Conservation (phyloP, 2,888 invertebrate species). For the Lissonota sp. region DNA sequence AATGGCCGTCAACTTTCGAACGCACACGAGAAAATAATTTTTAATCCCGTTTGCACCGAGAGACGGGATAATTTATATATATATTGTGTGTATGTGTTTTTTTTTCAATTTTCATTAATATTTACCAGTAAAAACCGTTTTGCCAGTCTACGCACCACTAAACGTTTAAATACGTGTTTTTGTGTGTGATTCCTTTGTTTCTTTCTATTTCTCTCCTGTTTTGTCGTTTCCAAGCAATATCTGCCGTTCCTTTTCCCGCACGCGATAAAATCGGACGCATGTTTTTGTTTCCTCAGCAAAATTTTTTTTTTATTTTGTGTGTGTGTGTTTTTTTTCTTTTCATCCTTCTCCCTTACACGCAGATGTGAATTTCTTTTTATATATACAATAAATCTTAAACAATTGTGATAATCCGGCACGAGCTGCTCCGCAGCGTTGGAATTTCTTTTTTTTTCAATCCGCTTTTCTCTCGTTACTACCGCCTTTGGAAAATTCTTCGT, state of each 20-base stretch:
- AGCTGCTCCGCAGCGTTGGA: constrained; percentile 46
- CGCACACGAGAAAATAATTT: constrained; percentile 30
- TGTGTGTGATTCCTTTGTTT: constrained; percentile 37
- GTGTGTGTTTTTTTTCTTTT: constrained; percentile 8
- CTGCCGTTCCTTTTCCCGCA: constrained; percentile 22
- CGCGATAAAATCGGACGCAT: constrained; percentile 35
- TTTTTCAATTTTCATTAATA: constrained; percentile 50
- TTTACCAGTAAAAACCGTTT: constrained; percentile 58
- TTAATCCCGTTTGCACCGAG: constrained; percentile 53
- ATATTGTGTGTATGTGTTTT: constrained; percentile 63
- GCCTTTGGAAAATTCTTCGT: background rate
- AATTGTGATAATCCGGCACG: constrained; percentile 45
- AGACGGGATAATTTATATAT: constrained; percentile 75
- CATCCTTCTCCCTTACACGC: constrained; percentile 13
- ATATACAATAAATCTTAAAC: constrained; percentile 58
- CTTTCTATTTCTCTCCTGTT: constrained; percentile 28
- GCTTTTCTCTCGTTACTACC: constrained; percentile 2
- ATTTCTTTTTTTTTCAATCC: constrained; percentile 7
- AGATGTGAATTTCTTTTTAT: constrained; percentile 31
- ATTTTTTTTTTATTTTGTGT: constrained; percentile 16
- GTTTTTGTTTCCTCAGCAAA: background rate
- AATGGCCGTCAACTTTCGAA: constrained; percentile 73
- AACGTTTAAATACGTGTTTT: constrained; percentile 47
- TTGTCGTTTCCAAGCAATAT: constrained; percentile 28
- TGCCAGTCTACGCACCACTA: constrained; percentile 60